Percentiles rank a stretch among this genome's conserved stretches.
phyloP scores from a whole-genome alignment of 1,140 invertebrate genomes.

The Formica selysi region DNA sequence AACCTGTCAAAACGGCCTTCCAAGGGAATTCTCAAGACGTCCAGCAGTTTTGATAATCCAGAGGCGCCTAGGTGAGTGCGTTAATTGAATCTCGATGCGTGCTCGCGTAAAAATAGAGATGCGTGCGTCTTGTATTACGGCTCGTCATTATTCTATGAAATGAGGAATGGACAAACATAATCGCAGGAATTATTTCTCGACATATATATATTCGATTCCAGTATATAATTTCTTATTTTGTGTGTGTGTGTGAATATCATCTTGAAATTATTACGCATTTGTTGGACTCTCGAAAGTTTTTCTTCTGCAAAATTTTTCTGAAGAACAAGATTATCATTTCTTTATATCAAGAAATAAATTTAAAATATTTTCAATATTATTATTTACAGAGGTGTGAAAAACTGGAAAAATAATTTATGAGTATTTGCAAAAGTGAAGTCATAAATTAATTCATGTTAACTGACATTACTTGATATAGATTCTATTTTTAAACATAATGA shows the following conservation, averaged over 20 bases:
- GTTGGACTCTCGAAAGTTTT: neutral
- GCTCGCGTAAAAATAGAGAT: conserved; percentile 48
- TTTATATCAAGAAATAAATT: neutral
- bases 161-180: too few species aligned
- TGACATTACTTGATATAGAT: conserved; percentile 9
- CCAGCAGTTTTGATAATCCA: conserved; percentile 94
- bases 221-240: neutral
- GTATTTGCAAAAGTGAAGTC: neutral
- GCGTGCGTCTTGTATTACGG: neutral
- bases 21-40: conserved; percentile 97
- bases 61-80: conserved; percentile 86
- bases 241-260: too few species aligned
- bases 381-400: neutral
- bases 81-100: conserved; percentile 41
- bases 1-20: conserved; percentile 89
- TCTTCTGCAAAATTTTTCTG: neutral
- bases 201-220: neutral
- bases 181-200: too few species aligned
- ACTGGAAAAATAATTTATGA: neutral
- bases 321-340: too few species aligned
- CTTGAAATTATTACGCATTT: too few species aligned
- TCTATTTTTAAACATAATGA: conserved; percentile 26
- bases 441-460: neutral
- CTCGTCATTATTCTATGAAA: neutral
- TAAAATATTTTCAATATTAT: neutral